Percentiles rank a stretch among this genome's conserved stretches.
Conservation (phyloP, 2,888 invertebrate genomes). For the Agrotis clavis region DNA sequence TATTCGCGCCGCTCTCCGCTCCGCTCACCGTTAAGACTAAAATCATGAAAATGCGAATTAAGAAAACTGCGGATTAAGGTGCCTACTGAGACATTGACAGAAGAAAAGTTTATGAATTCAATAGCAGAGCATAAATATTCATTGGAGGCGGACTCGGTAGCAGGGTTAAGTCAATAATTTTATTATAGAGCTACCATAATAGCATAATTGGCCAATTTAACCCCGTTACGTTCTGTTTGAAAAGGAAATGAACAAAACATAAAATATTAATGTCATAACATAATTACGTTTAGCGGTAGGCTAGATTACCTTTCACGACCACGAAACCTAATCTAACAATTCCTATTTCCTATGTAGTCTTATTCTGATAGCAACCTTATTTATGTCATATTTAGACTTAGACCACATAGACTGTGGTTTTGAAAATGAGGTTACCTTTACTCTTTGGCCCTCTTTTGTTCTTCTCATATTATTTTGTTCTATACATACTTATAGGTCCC, state of each 20-base stretch:
- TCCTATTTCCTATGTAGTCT: slow-evolving; percentile 51
- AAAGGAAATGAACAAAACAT: slow-evolving; percentile 54
- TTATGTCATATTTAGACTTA: slow-evolving; percentile 30
- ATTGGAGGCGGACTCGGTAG: neutral
- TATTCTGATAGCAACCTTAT: slow-evolving; percentile 39
- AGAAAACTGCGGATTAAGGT: too few species aligned
- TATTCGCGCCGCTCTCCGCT: too few species aligned
- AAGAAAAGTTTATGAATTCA: neutral
- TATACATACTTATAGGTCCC: too few species aligned
- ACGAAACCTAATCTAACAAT: slow-evolving; percentile 56
- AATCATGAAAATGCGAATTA: too few species aligned
- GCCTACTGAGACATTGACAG: neutral
- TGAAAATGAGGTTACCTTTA: neutral
- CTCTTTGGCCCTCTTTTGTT: neutral
- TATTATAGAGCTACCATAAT: neutral
- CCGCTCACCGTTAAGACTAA: too few species aligned
- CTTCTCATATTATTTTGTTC: too few species aligned
- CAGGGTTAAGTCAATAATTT: slow-evolving; percentile 7
- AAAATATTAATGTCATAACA: slow-evolving; percentile 52
- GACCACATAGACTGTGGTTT: neutral
- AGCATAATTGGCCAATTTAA: neutral
- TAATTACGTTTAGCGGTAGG: slow-evolving; percentile 50
- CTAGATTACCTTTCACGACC: slow-evolving; percentile 58
- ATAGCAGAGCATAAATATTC: too few species aligned
- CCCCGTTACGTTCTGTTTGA: slow-evolving; percentile 16